Conservation (phyloP, 2,888 invertebrate genomes). For the Thecocarcelia acutangulata region DNA sequence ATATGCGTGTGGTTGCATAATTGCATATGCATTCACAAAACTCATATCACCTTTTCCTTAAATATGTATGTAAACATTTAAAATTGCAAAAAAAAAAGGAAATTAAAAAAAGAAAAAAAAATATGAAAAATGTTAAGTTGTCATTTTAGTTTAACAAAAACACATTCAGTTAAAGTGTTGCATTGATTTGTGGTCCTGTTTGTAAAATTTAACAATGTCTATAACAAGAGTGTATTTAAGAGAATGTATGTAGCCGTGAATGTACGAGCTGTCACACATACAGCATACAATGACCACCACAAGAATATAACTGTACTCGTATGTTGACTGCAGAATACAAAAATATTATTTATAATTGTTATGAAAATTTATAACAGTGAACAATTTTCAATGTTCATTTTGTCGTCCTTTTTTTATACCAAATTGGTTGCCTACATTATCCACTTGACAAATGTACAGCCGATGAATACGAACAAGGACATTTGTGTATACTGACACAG, state of each 20-base stretch:
- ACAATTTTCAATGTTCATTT: constrained; percentile 37
- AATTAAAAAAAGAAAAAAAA: constrained; percentile 19
- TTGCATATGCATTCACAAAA: constrained; percentile 24
- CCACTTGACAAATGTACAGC: constrained; percentile 24
- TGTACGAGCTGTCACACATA: constrained; percentile 8
- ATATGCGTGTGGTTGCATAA: constrained; percentile 31
- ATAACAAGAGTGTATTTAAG: constrained; percentile 6
- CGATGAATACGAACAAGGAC: background rate
- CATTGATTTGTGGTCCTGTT: constrained; percentile 62
- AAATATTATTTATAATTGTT: constrained; percentile 63
- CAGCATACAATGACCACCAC: constrained; percentile 26
- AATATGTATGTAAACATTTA: background rate
- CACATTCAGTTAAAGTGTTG: constrained; percentile 52
- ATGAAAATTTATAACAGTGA: constrained; percentile 39
- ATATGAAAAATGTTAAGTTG: constrained; percentile 39
- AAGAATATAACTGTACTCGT: constrained; percentile 33
- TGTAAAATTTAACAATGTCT: constrained; percentile 41
- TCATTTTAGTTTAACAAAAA: constrained; percentile 52
- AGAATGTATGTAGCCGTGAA: background rate
- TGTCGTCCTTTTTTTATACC: background rate
- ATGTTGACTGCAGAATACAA: constrained; percentile 48
- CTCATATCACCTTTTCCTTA: background rate
- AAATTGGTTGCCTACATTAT: constrained; percentile 26
- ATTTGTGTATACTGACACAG: constrained; percentile 3
- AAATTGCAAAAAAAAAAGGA: background rate